These are phyloP conservation scores for Poeciliopsis gracilis DNA, from an alignment of 2,797 vertebrate genomes.

Conservation along the genomic window DNA sequence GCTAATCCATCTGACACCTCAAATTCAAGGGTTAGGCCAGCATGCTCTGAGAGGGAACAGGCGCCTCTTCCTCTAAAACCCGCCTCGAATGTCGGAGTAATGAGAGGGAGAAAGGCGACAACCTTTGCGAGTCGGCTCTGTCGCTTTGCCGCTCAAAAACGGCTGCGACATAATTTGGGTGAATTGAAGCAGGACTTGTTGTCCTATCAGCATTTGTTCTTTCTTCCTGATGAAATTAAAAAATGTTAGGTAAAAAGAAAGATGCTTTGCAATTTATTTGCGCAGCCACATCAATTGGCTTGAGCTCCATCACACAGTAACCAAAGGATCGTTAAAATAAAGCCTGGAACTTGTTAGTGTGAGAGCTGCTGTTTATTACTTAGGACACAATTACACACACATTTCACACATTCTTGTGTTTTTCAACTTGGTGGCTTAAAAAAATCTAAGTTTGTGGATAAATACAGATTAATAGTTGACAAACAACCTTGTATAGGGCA, in stretches of 20 bases:
- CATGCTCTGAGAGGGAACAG: constrained; percentile 34
- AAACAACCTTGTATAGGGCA: constrained; percentile 30
- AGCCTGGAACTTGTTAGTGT: constrained; percentile 56
- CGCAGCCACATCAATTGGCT: constrained; percentile 51
- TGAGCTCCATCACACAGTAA: constrained; percentile 55
- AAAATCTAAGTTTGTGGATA: constrained; percentile 41
- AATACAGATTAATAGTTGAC: constrained; percentile 69
- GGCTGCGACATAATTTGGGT: constrained; percentile 62
- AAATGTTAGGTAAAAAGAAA: constrained; percentile 55
- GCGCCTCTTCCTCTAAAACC: constrained; percentile 32
- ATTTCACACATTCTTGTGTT: constrained; percentile 33
- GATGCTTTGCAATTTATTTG: constrained; percentile 56
- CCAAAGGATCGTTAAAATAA: constrained; percentile 62
- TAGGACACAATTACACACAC: constrained; percentile 26
- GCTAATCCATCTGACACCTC: constrained; percentile 76
- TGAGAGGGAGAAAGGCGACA: constrained; percentile 27
- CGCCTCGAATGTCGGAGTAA: constrained; percentile 19
- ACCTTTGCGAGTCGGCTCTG: constrained; percentile 16
- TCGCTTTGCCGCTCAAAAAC: constrained; percentile 32
- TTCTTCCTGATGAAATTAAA: constrained; percentile 61
- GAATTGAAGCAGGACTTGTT: constrained; percentile 66
- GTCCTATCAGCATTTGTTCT: constrained; percentile 62
- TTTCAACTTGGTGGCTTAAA: constrained; percentile 26
- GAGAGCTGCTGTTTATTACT: constrained; percentile 57
- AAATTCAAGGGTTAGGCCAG: constrained; percentile 59